Evolutionary conservation across 2,797 vertebrate species (phyloP).

Genomic region (Menidia menidia): DNA sequence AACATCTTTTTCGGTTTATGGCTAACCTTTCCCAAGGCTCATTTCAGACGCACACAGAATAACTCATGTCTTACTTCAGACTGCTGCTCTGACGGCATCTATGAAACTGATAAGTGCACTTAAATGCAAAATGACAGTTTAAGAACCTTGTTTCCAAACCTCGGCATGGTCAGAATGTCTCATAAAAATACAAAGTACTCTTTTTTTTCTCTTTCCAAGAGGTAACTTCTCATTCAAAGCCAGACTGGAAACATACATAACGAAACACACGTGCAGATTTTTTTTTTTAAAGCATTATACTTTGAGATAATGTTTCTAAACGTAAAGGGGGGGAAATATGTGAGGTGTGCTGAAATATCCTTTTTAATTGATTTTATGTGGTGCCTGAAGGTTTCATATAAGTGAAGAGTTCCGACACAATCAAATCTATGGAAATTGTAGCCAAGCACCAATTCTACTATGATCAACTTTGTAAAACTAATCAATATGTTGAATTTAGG

Average conservation of each 20-base stretch:
- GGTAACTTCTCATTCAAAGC: slow-evolving; percentile 45
- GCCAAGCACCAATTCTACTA: no score
- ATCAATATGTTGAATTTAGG: no score
- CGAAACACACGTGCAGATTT: slow-evolving; percentile 32
- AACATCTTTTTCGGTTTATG: slow-evolving; percentile 76
- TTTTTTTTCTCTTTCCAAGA: slow-evolving; percentile 45
- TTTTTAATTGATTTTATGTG: slow-evolving; percentile 19
- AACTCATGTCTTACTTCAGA: slow-evolving; percentile 68
- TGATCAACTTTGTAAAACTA: no score
- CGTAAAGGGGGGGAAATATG: slow-evolving; percentile 20
- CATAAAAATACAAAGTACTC: slow-evolving; percentile 69
- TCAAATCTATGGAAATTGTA: no score
- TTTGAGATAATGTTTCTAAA: slow-evolving; percentile 50
- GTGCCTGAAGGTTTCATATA: slow-evolving; percentile 27
- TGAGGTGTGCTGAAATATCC: slow-evolving; percentile 24
- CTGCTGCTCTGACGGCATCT: slow-evolving; percentile 69
- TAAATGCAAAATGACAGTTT: slow-evolving; percentile 81
- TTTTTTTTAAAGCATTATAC: no score
- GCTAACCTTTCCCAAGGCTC: slow-evolving; percentile 70
- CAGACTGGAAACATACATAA: slow-evolving; percentile 38
- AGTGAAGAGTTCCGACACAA: no score
- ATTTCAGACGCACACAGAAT: slow-evolving; percentile 68
- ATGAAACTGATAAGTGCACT: slow-evolving; percentile 79
- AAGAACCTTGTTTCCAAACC: slow-evolving; percentile 74
- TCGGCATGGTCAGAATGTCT: slow-evolving; percentile 54